These are phyloP conservation scores for Teinopalpus imperialis DNA, from an alignment of 2,888 invertebrate species.

Conservation along the genomic window DNA sequence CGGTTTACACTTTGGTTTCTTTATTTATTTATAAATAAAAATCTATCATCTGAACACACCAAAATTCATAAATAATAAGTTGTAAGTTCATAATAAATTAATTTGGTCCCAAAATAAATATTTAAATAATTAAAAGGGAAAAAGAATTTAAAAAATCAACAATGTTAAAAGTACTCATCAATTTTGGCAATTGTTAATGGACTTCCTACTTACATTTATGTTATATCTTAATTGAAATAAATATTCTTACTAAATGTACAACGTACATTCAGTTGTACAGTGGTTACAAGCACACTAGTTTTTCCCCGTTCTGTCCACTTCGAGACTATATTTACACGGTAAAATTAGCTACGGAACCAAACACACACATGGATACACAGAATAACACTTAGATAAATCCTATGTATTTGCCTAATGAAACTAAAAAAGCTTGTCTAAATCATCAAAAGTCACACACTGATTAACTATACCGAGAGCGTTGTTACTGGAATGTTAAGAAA, in stretches of 20 bases:
- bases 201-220: slow-evolving; percentile 68
- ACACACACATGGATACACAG: slow-evolving; percentile 58
- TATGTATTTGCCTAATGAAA: slow-evolving; percentile 65
- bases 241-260: slow-evolving; percentile 68
- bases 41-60: slow-evolving; percentile 74
- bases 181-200: slow-evolving; percentile 79
- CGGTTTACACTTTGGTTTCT: slow-evolving; percentile 80
- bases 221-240: slow-evolving; percentile 74
- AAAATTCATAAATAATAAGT: slow-evolving; percentile 67
- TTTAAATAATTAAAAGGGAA: slow-evolving; percentile 72
- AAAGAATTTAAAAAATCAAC: slow-evolving; percentile 68
- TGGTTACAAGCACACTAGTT: slow-evolving; percentile 50
- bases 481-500: slow-evolving; percentile 72
- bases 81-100: slow-evolving; percentile 77
- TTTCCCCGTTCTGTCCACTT: slow-evolving; percentile 45
- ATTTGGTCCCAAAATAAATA: slow-evolving; percentile 82
- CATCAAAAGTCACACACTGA: slow-evolving; percentile 56
- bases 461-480: slow-evolving; percentile 52
- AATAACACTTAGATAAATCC: slow-evolving; percentile 61
- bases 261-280: slow-evolving; percentile 62
- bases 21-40: slow-evolving; percentile 80
- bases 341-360: slow-evolving; percentile 56
- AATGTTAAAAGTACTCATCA: slow-evolving; percentile 74
- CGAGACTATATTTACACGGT: slow-evolving; percentile 66
- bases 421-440: slow-evolving; percentile 67